Evolutionary conservation across 2,797 vertebrate species (phyloP), one percentile per base, ranked within the genome.

Genomic region (Tympanoctomys barrerae): DNA sequence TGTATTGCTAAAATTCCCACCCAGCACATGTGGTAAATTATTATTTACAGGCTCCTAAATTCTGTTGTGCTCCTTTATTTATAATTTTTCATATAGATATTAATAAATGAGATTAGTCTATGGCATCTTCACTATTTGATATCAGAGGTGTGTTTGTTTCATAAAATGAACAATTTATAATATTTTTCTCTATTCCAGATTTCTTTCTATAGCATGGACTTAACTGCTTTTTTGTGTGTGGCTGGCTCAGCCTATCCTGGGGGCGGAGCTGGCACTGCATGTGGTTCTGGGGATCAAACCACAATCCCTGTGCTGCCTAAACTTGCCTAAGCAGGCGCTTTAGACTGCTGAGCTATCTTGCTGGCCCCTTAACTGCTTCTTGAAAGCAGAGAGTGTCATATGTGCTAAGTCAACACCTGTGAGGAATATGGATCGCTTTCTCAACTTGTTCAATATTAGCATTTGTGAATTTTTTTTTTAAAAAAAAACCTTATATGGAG

Each of bases 161-260:
- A 95, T 64, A 61, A 87, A 92, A 14, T 91, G 2, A 64, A 0
- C 14, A 73, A 61, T 87, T 59, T 62, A 77, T 82, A 64, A 52
- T 68, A 77, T 7, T 95, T 92, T 94, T 84, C 52, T 89, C 49
- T 49, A 64, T 39, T 70, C 18, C 16, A 81, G 86, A 52, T 62
- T 81, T 52, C 33, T 92, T 94, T 91, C 57, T 92, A 21, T 75
- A 54, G 33, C 18, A 22, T 89, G 14, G 31, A 92, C 90, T 78
- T 81, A 59, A 90, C 66, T 92, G 26, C 87, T 77, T 18, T 42
- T 92, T 84, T 54, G 52, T 54, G 11, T 14, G 52, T 54, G 52
- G 12, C 52, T 54, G 52, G 13, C 52, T 54, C 52, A 54, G 52
- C 52, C 52, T 4, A 16, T 54, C 52, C 13, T 54, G 52, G 52